Conservation (phyloP, 2,888 invertebrate genomes). For the Elegia similella region DNA sequence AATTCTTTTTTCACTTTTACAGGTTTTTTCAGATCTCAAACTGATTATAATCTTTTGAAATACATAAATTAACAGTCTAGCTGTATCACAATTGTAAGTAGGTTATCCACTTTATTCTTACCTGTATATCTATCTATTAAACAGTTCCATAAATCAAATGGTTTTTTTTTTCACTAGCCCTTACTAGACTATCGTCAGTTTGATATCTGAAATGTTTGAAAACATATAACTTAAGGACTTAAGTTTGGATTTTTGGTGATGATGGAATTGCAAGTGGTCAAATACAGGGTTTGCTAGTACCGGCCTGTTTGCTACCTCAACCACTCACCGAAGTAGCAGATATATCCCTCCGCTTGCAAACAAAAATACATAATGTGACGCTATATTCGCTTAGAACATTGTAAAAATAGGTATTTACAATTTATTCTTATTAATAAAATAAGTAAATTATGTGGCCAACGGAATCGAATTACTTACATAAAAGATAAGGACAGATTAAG, state of each 20-base stretch:
- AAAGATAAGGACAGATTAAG: too few species aligned
- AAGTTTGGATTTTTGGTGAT: slow-evolving; percentile 15
- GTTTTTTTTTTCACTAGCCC: too few species aligned
- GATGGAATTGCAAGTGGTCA: slow-evolving; percentile 27
- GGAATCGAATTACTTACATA: too few species aligned
- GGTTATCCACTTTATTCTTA: too few species aligned
- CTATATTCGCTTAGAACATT: neutral
- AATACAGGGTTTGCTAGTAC: slow-evolving; percentile 19
- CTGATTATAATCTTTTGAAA: neutral
- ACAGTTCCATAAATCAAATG: too few species aligned
- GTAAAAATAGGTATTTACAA: too few species aligned
- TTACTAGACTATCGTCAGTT: neutral
- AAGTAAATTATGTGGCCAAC: too few species aligned
- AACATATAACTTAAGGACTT: slow-evolving; percentile 12
- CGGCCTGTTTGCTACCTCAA: slow-evolving; percentile 48
- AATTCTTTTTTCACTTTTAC: neutral
- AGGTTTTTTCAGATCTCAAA: neutral
- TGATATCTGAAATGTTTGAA: slow-evolving; percentile 15
- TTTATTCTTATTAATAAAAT: too few species aligned
- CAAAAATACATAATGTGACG: slow-evolving; percentile 45
- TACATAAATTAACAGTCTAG: too few species aligned
- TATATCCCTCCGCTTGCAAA: slow-evolving; percentile 80
- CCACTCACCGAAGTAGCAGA: slow-evolving; percentile 81
- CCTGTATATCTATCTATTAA: too few species aligned
- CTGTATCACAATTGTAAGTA: too few species aligned